Evolutionary conservation across 1,140 invertebrate species (phyloP).

Genomic region (Orius laevigatus): DNA sequence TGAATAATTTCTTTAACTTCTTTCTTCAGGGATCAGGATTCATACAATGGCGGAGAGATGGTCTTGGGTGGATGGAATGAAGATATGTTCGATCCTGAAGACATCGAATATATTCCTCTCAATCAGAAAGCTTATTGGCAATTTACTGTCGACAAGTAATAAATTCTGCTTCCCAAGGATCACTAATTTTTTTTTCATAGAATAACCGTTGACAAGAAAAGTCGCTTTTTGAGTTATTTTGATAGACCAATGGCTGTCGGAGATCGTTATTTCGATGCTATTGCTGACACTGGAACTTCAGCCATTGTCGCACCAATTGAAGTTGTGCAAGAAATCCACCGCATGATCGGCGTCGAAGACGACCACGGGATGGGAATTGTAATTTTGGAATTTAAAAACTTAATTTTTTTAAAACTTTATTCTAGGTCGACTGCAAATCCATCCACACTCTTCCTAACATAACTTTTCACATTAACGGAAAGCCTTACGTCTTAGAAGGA

Average conservation of each 20-base stretch:
- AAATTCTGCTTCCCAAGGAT: neutral
- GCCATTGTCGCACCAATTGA: neutral
- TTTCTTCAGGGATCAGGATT: conserved; percentile 3
- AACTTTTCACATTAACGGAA: neutral
- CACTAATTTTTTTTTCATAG: neutral
- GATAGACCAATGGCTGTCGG: neutral
- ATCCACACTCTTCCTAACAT: neutral
- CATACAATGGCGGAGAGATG: conserved; percentile 7
- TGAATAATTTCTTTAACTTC: neutral
- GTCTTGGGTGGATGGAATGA: conserved; percentile 14
- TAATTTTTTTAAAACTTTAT: neutral
- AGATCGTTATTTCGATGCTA: neutral
- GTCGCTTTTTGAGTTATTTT: neutral
- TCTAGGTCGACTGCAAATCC: neutral
- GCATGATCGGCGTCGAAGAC: neutral
- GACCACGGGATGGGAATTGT: neutral
- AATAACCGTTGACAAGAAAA: neutral
- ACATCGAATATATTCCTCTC: conserved; percentile 8
- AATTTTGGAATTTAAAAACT: neutral
- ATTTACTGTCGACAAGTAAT: conserved; percentile 8
- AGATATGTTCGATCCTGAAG: conserved; percentile 3
- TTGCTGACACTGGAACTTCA: conserved; percentile 5
- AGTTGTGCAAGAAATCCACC: neutral
- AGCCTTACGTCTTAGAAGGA: neutral
- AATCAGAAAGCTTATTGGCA: conserved; percentile 7